Percentiles rank a stretch among this genome's conserved stretches.
phyloP scores from a whole-genome alignment of 2,797 vertebrate species.

The Arctocebus calabarensis region DNA sequence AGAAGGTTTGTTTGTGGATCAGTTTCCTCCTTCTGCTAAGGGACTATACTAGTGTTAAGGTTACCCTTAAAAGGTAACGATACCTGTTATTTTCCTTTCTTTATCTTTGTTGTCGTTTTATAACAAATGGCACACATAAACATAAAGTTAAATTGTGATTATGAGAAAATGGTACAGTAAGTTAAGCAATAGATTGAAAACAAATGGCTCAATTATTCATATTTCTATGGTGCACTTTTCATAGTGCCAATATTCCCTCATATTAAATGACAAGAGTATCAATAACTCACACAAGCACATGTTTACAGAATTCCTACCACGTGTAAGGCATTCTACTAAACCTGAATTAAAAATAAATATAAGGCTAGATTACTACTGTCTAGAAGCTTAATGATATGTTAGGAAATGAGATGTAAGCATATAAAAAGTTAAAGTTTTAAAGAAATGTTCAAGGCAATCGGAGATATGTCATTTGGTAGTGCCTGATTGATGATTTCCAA shows the following conservation, averaged over 20 bases:
- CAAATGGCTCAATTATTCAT: constrained; percentile 17
- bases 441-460: constrained; percentile 5
- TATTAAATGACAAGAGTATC: constrained; percentile 39
- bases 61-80: background rate
- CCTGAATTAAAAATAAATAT: constrained; percentile 48
- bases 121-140: background rate
- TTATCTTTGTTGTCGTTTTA: constrained; percentile 8
- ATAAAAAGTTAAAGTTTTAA: constrained; percentile 19
- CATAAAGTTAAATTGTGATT: constrained; percentile 4
- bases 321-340: background rate
- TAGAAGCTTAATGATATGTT: background rate
- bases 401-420: background rate
- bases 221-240: background rate
- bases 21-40: too few relatives aligned
- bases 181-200: constrained; percentile 17
- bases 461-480: background rate
- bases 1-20: too few relatives aligned
- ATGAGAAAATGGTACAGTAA: constrained; percentile 28
- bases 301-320: constrained; percentile 35
- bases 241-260: background rate
- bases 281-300: constrained; percentile 2
- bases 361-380: background rate
- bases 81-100: background rate
- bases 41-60: background rate
- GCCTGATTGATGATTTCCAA: constrained; percentile 33